phyloP scores from a whole-genome alignment of 1,140 invertebrate genomes.

The Vanessa tameamea region DNA sequence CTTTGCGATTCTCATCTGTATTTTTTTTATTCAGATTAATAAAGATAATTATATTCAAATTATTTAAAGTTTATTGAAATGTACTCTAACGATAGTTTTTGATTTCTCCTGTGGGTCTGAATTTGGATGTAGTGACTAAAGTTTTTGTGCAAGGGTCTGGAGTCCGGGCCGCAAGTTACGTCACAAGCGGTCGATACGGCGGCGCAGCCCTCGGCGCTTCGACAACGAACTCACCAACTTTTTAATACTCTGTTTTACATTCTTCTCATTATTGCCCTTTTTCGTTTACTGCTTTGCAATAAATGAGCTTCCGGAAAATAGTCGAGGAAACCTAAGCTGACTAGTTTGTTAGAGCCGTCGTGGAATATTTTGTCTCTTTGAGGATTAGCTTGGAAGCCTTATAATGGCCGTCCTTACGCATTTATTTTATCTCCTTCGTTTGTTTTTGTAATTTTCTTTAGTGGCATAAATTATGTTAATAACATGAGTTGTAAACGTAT shows the following conservation, averaged over 20 bases:
- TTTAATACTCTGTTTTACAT: conserved; percentile 42
- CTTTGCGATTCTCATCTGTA: too few relatives aligned
- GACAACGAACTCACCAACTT: conserved; percentile 39
- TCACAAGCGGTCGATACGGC: conserved; percentile 47
- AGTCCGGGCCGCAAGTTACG: conserved; percentile 36
- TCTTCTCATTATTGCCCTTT: conserved; percentile 23
- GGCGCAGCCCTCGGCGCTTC: conserved; percentile 37
- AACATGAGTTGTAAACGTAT: too few relatives aligned
- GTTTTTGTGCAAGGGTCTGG: conserved; percentile 37
- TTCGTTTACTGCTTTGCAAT: conserved; percentile 18
- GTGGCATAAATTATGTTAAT: not conserved
- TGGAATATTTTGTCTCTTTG: not conserved
- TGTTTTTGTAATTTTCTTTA: not conserved
- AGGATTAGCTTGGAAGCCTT: not conserved
- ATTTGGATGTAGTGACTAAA: conserved; percentile 31
- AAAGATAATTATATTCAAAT: too few relatives aligned
- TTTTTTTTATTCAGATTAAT: too few relatives aligned
- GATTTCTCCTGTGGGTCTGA: not conserved
- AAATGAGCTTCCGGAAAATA: conserved; percentile 17
- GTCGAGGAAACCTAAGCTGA: not conserved
- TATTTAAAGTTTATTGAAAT: too few relatives aligned
- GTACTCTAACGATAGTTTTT: too few relatives aligned
- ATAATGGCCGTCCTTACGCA: not conserved
- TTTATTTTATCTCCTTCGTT: not conserved
- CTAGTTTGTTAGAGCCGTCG: not conserved